Evolutionary conservation across 35 echinoderm and acorn worm species (phyloP).

Genomic region (Amphiura filiformis): DNA sequence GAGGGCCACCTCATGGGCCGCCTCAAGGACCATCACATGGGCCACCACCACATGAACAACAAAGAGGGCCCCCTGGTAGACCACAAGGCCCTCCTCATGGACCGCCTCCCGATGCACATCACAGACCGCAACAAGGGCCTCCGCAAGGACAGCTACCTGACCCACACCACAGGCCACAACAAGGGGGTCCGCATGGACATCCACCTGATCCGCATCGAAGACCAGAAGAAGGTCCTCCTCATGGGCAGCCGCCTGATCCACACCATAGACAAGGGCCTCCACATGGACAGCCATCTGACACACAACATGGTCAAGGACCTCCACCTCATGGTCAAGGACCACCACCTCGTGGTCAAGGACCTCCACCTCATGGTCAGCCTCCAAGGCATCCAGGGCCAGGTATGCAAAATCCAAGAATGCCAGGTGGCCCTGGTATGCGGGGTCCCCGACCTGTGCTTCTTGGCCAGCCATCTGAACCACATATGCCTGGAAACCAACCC

Average conservation of each 20-base stretch:
- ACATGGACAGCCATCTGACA: too few species aligned
- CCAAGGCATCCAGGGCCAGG: not conserved
- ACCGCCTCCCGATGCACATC: not conserved
- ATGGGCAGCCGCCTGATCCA: not conserved
- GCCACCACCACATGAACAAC: not conserved
- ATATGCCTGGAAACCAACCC: too few species aligned
- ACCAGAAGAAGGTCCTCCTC: not conserved
- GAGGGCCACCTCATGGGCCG: not conserved
- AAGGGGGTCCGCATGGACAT: not conserved
- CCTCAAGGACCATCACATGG: not conserved
- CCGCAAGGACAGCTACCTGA: not conserved
- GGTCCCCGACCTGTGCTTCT: too few species aligned
- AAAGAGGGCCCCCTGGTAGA: not conserved
- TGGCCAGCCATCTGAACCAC: too few species aligned
- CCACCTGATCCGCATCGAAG: not conserved
- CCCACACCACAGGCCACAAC: not conserved
- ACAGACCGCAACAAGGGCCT: not conserved
- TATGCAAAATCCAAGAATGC: too few species aligned
- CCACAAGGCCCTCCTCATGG: not conserved
- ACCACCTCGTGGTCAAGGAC: not conserved
- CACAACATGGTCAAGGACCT: too few species aligned
- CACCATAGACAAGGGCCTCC: not conserved
- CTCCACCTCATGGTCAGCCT: not conserved
- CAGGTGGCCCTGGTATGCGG: too few species aligned
- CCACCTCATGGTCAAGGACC: too few species aligned